phyloP scores from a whole-genome alignment of 2,797 vertebrate species.

The Mareca strepera region DNA sequence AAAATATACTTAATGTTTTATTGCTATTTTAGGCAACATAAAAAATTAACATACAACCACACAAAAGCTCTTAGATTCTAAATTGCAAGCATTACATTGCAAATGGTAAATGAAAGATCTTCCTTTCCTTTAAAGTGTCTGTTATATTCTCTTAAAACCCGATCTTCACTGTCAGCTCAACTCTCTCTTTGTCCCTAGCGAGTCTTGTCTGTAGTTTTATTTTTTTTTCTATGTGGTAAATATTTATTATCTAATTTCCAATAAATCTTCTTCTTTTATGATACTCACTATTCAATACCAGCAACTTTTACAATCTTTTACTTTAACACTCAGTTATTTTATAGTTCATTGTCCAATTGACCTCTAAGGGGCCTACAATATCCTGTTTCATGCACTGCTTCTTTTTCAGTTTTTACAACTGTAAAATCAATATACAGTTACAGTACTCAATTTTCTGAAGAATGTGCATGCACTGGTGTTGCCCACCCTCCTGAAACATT shows the following conservation, averaged over 20 bases:
- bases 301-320: background rate
- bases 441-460: background rate
- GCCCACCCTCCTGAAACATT: background rate
- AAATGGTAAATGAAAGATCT: constrained; percentile 9
- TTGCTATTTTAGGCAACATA: constrained; percentile 53
- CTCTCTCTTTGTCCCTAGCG: background rate
- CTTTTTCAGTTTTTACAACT: constrained; percentile 12
- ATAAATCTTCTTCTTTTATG: constrained; percentile 8
- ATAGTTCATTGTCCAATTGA: constrained; percentile 22
- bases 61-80: constrained; percentile 32
- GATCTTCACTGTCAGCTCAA: background rate
- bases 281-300: background rate
- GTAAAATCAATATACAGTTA: constrained; percentile 21
- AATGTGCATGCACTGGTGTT: background rate
- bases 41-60: constrained; percentile 34
- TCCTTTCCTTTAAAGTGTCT: constrained; percentile 4
- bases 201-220: background rate
- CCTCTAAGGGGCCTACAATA: background rate
- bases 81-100: constrained; percentile 5
- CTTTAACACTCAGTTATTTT: constrained; percentile 20
- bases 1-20: background rate
- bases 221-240: background rate
- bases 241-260: background rate
- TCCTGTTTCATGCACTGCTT: background rate
- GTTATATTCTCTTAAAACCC: background rate